These are phyloP conservation scores for Aethes cnicana DNA, from an alignment of 2,888 invertebrate species.

Conservation along the genomic window DNA sequence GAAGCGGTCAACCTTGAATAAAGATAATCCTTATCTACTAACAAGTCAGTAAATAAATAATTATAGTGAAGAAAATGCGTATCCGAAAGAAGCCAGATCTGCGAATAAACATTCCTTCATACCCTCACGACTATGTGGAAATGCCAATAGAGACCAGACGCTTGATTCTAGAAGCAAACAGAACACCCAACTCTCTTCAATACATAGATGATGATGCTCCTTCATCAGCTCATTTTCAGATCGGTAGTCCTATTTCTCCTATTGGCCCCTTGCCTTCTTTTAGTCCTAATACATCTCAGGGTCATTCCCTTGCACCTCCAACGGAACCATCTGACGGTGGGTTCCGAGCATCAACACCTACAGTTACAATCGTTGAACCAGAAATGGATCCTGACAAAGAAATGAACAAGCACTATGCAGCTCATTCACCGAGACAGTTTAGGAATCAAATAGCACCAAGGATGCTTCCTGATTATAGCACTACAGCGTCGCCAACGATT, in stretches of 20 bases:
- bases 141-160: conserved; percentile 62
- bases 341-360: conserved; percentile 55
- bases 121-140: conserved; percentile 68
- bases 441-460: too few relatives aligned
- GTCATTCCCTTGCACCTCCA: too few relatives aligned
- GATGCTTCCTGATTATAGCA: conserved; percentile 1
- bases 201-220: conserved; percentile 47
- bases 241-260: conserved; percentile 33
- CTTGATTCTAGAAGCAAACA: conserved; percentile 48
- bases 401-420: too few relatives aligned
- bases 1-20: conserved; percentile 4
- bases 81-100: conserved; percentile 66
- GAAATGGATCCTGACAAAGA: too few relatives aligned
- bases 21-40: conserved; percentile 25
- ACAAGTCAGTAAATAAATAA: conserved; percentile 20
- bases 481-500: conserved; percentile 58
- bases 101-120: conserved; percentile 60
- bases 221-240: conserved; percentile 30
- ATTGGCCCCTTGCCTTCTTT: too few relatives aligned
- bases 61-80: conserved; percentile 46
- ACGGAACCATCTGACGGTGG: conserved; percentile 35
- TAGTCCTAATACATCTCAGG: too few relatives aligned
- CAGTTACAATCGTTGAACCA: conserved; percentile 54
- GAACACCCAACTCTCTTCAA: conserved; percentile 43
- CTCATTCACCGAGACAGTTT: too few relatives aligned